Conservation (phyloP, 2,797 vertebrate genomes). For the Chrosomus eos region DNA sequence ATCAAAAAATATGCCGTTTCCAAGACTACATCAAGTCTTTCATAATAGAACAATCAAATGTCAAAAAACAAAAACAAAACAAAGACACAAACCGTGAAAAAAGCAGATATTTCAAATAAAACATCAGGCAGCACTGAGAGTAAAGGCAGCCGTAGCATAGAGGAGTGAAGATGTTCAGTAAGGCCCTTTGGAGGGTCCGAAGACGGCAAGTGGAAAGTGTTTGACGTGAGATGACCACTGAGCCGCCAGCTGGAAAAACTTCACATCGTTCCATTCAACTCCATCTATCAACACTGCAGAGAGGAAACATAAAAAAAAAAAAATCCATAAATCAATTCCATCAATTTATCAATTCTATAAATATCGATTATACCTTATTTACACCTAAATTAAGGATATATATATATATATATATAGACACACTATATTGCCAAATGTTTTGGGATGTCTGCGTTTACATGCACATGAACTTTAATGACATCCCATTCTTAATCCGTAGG, state of each 20-base stretch:
- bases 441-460: too few species aligned
- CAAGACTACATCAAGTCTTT: conserved; percentile 52
- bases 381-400: background rate
- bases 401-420: too few species aligned
- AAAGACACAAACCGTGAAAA: conserved; percentile 31
- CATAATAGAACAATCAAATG: conserved; percentile 68
- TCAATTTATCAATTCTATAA: background rate
- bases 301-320: conserved; percentile 10
- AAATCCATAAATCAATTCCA: too few species aligned
- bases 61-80: conserved; percentile 27
- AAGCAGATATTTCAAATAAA: conserved; percentile 71
- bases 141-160: conserved; percentile 70
- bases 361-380: background rate
- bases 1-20: conserved; percentile 66
- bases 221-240: conserved; percentile 99
- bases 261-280: conserved; percentile 97
- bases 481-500: too few species aligned
- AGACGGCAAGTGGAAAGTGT: conserved; percentile 96
- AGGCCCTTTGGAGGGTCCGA: conserved; percentile 91
- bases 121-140: conserved; percentile 56
- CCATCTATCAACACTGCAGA: conserved; percentile 92
- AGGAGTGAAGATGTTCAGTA: conserved; percentile 69
- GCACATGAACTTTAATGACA: too few species aligned
- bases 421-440: too few species aligned
- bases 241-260: conserved; percentile 98